These are phyloP conservation scores for Arremon aurantiirostris DNA, from an alignment of 2,797 vertebrate species.

Conservation along the genomic window DNA sequence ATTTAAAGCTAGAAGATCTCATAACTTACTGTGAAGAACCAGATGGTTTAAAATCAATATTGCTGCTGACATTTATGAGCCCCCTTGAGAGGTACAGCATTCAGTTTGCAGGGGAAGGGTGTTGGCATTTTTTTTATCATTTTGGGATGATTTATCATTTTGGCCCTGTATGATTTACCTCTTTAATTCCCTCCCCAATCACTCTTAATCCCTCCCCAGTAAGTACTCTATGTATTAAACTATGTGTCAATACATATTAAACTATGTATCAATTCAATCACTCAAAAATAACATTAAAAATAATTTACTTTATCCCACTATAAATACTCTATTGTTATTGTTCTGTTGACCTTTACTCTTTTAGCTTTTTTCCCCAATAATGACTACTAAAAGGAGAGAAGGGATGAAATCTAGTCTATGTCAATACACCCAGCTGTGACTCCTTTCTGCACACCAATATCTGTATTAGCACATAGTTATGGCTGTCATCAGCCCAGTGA, in stretches of 20 bases:
- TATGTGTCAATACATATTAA: neutral
- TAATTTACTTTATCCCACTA: neutral
- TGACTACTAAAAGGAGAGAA: neutral
- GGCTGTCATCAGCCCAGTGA: neutral
- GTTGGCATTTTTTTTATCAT: rapidly evolving
- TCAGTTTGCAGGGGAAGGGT: rapidly evolving
- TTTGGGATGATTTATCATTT: neutral
- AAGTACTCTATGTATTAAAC: neutral
- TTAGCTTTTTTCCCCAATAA: neutral
- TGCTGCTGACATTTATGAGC: conserved; percentile 62
- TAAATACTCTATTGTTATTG: neutral
- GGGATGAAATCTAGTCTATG: neutral
- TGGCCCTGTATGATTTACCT: neutral
- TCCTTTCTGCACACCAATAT: neutral
- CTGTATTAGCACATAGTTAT: neutral
- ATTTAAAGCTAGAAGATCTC: conserved; percentile 22
- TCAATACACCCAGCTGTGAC: neutral
- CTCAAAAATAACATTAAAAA: neutral
- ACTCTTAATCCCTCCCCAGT: neutral
- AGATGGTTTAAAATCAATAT: conserved; percentile 42
- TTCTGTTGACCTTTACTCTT: neutral
- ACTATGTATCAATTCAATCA: neutral
- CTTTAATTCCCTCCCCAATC: neutral
- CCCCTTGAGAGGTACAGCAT: conserved; percentile 11
- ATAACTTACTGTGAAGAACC: neutral